Evolutionary conservation across 53 echinoderm and acorn worm genomes (phyloP), one percentile per base, ranked within the genome.

Genomic region (Henricia sp.): DNA sequence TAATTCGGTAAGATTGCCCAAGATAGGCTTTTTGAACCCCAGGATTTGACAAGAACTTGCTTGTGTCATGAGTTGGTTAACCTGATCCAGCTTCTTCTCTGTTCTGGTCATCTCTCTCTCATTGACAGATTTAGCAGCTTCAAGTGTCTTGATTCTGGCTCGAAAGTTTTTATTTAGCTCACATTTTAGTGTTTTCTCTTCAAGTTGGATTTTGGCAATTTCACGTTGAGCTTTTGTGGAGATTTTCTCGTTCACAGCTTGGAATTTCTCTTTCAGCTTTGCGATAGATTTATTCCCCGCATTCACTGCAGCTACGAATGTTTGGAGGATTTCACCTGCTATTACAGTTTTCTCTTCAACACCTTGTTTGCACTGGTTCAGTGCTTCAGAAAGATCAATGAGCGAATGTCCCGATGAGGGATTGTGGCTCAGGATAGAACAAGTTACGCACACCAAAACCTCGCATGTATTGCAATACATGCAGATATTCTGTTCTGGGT

Each of bases 121-220:
- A 14, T 55, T 74, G 3, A 39, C 37, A 1, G 74, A 20, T 35
- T 74, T 23, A 24, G 6, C 12, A 4, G 13, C 56, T 33, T 56
- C 3, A 6, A 37, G 36, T 51, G 25, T 6, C 27, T 55, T 82
- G 37, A 50, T 3, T 38, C 67, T 82, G 36, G 23, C 52, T 66
- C 67, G 17, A 43, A 58, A 57, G n/a, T 58, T 52, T 35, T 82
- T 12, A 27, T 82, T 36, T 1, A 48, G 40, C 52, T 82, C 82
- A 25, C 67, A 39, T 11, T 65, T 82, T n/a, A 64, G 52, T 36
- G 50, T 46, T 0, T 30, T 20, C 23, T 66, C 50, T 28, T 82
- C 52, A 6, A 16, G 2, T 44, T 46, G 64, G 50, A 64, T 50
- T 39, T 37, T 48, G 36, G 37, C 51, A 50, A 66, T 42, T 23